phyloP scores from a whole-genome alignment of 2,888 invertebrate species.

The Brachypterus glaber region DNA sequence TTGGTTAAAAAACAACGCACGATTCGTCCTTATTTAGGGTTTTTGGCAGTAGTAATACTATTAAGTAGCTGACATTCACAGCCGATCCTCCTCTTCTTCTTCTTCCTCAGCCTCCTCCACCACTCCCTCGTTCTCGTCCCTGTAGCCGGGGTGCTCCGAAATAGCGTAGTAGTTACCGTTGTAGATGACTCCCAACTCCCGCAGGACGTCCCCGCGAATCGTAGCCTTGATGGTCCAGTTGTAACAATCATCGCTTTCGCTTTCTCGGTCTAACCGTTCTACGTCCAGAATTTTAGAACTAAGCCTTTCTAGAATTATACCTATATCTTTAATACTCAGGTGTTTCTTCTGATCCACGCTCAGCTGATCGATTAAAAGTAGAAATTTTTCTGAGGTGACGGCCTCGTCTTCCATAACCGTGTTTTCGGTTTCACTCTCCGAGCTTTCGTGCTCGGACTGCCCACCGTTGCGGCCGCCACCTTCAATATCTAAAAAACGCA shows the following conservation, averaged over 20 bases:
- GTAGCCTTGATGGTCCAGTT: slow-evolving; percentile 90
- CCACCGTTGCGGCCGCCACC: slow-evolving; percentile 39
- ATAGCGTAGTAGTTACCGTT: slow-evolving; percentile 93
- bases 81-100: slow-evolving; percentile 62
- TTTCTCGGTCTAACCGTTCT: slow-evolving; percentile 82
- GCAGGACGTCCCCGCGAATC: slow-evolving; percentile 80
- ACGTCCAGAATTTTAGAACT: slow-evolving; percentile 91
- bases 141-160: slow-evolving; percentile 89
- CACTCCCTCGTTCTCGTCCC: slow-evolving; percentile 80
- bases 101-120: slow-evolving; percentile 78
- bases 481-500: slow-evolving; percentile 76
- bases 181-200: slow-evolving; percentile 88
- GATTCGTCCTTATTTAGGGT: slow-evolving; percentile 7
- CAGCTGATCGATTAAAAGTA: slow-evolving; percentile 84
- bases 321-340: slow-evolving; percentile 89
- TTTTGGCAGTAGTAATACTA: slow-evolving; percentile 16
- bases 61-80: slow-evolving; percentile 30
- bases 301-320: slow-evolving; percentile 84
- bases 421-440: slow-evolving; percentile 88
- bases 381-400: slow-evolving; percentile 83
- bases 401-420: slow-evolving; percentile 87
- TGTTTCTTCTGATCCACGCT: slow-evolving; percentile 88
- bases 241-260: slow-evolving; percentile 87
- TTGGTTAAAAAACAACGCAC: no score
- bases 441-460: slow-evolving; percentile 67